Conservation (phyloP, 2,797 vertebrate genomes). For the Hippopotamyrus pictus region DNA sequence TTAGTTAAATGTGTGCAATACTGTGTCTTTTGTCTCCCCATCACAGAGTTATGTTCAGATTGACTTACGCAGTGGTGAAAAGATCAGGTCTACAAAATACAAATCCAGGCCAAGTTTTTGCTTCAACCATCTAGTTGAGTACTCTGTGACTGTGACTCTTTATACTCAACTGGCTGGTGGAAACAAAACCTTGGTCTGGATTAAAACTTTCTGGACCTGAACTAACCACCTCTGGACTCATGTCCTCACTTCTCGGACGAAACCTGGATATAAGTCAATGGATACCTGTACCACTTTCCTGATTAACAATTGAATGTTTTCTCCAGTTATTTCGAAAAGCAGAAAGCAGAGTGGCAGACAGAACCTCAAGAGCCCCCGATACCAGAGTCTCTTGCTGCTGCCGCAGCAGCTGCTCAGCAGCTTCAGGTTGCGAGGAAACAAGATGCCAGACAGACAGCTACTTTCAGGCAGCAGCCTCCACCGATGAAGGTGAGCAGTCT, state of each 20-base stretch:
- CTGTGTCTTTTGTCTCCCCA: background rate
- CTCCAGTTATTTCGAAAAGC: constrained; percentile 86
- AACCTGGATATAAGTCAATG: background rate
- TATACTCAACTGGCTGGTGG: background rate
- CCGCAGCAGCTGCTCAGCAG: constrained; percentile 91
- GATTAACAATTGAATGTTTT: background rate
- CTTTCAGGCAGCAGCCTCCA: constrained; percentile 94
- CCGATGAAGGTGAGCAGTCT: constrained; percentile 84
- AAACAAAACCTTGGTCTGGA: background rate
- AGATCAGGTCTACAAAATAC: background rate
- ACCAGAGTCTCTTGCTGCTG: constrained; percentile 92
- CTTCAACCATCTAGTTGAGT: background rate
- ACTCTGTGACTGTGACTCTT: background rate
- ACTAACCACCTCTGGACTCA: background rate
- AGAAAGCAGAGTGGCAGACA: constrained; percentile 98
- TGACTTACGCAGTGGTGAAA: background rate
- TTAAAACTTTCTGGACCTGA: background rate
- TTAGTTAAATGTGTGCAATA: background rate
- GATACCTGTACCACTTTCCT: background rate
- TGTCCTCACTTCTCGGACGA: background rate
- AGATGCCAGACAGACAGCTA: constrained; percentile 87
- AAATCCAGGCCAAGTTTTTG: background rate
- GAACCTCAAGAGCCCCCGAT: constrained; percentile 92
- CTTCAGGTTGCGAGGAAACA: constrained; percentile 96
- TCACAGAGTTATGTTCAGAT: background rate